Percentiles rank a stretch among this genome's conserved stretches.
Conservation (phyloP, 2,888 invertebrate species). For the Orthosia incerta region DNA sequence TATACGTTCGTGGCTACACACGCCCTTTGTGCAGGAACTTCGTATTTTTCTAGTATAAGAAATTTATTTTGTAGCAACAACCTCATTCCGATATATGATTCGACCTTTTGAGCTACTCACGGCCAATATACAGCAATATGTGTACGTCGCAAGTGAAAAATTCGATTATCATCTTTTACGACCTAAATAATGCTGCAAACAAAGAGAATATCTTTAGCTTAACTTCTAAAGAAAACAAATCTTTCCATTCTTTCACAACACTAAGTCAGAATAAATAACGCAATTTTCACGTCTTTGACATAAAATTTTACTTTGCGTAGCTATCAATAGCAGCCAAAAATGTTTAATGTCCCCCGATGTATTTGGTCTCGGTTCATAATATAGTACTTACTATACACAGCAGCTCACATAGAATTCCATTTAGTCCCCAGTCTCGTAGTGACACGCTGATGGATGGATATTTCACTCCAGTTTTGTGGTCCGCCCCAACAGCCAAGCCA, state of each 20-base stretch:
- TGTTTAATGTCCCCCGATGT: slow-evolving; percentile 45
- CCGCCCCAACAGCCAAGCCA: slow-evolving; percentile 37
- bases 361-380: slow-evolving; percentile 27
- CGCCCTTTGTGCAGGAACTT: slow-evolving; percentile 2
- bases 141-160: slow-evolving; percentile 10
- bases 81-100: slow-evolving; percentile 1
- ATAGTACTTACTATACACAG: slow-evolving; percentile 28
- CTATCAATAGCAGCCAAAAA: slow-evolving; percentile 32
- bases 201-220: slow-evolving; percentile 26
- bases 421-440: slow-evolving; percentile 51
- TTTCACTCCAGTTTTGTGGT: slow-evolving; percentile 55
- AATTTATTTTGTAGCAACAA: slow-evolving; percentile 5
- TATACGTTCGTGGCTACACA: slow-evolving; percentile 9
- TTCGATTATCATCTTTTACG: slow-evolving; percentile 14
- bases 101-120: slow-evolving; percentile 9
- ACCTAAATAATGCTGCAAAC: slow-evolving; percentile 17
- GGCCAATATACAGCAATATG: slow-evolving; percentile 2
- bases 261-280: slow-evolving; percentile 7
- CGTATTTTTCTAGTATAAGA: neutral
- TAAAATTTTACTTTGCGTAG: slow-evolving; percentile 37
- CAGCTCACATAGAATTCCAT: slow-evolving; percentile 48
- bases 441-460: slow-evolving; percentile 63
- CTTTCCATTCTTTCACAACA: slow-evolving; percentile 12
- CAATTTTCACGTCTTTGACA: slow-evolving; percentile 30
- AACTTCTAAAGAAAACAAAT: slow-evolving; percentile 9